Percentiles rank a stretch among this genome's conserved stretches.
Conservation (phyloP, 2,888 invertebrate genomes). For the Chirona hameri region DNA sequence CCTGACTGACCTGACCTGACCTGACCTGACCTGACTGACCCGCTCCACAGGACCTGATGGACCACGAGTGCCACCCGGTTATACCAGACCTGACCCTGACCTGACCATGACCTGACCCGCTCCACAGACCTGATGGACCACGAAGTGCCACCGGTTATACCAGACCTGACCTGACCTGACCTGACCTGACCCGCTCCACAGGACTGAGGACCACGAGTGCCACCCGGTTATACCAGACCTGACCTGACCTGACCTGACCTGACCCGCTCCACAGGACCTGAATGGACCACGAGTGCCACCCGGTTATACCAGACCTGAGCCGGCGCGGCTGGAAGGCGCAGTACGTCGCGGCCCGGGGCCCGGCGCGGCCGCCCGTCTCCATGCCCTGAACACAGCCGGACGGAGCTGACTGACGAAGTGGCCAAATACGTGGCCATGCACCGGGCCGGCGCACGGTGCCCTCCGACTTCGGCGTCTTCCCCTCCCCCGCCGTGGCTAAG, state of each 20-base stretch:
- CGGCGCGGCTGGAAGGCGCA: background rate
- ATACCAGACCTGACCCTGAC: too few relatives aligned
- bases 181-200: too few relatives aligned
- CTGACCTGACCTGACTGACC: too few relatives aligned
- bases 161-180: too few relatives aligned
- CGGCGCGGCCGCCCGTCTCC: background rate
- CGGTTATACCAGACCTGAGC: background rate
- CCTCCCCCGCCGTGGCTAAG: background rate
- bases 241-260: background rate
- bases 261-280: background rate
- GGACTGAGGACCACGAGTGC: too few relatives aligned
- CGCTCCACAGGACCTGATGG: too few relatives aligned
- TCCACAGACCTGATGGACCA: too few relatives aligned
- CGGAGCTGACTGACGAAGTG: background rate
- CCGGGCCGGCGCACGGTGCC: background rate
- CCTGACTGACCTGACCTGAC: too few relatives aligned
- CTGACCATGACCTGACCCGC: too few relatives aligned
- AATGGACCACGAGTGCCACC: background rate
- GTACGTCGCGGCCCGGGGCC: background rate
- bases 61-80: too few relatives aligned
- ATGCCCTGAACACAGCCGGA: background rate
- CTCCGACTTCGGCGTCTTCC: slow-evolving; percentile 9
- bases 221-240: too few relatives aligned
- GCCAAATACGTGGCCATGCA: background rate
- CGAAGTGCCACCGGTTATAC: too few relatives aligned